These are phyloP conservation scores for Chymomyza fuscimana DNA, from an alignment of 2,888 invertebrate species.

Conservation along the genomic window DNA sequence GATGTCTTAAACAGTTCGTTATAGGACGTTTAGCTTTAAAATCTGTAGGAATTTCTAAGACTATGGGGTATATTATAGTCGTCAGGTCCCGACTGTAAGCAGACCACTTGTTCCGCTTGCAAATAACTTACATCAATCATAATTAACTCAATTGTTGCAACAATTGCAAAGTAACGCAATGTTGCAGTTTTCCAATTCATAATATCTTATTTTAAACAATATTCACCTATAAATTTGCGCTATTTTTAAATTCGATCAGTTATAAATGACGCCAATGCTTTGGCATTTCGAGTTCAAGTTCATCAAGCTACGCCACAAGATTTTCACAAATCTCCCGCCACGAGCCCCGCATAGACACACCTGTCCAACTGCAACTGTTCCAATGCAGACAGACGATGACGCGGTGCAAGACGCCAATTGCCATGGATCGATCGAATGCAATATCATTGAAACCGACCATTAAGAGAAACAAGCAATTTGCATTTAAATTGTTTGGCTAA, in stretches of 20 bases:
- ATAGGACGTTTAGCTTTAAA: too few relatives aligned
- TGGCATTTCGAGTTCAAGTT: neutral
- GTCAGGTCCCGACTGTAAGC: too few relatives aligned
- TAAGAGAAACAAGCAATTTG: slow-evolving; percentile 64
- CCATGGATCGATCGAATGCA: neutral
- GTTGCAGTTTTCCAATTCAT: neutral
- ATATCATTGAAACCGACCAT: slow-evolving; percentile 12
- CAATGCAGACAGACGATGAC: neutral
- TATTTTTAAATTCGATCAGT: neutral
- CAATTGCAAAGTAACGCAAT: neutral
- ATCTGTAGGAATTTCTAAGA: too few relatives aligned
- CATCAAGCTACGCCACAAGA: neutral
- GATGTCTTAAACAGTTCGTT: too few relatives aligned
- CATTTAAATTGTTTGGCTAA: slow-evolving; percentile 54
- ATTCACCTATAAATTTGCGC: neutral
- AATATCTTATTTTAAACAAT: neutral
- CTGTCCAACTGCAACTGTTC: neutral
- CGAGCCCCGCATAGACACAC: neutral
- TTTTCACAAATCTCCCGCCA: neutral
- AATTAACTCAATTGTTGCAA: neutral
- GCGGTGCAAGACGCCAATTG: neutral
- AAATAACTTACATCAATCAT: too few relatives aligned
- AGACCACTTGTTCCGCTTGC: too few relatives aligned
- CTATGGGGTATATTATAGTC: too few relatives aligned
- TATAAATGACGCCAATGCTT: neutral